A percentile compares a stretch with the other conserved stretches of the same genome.
phyloP scores from a whole-genome alignment of 2,888 invertebrate genomes.

The Parthenolecanium corni region DNA sequence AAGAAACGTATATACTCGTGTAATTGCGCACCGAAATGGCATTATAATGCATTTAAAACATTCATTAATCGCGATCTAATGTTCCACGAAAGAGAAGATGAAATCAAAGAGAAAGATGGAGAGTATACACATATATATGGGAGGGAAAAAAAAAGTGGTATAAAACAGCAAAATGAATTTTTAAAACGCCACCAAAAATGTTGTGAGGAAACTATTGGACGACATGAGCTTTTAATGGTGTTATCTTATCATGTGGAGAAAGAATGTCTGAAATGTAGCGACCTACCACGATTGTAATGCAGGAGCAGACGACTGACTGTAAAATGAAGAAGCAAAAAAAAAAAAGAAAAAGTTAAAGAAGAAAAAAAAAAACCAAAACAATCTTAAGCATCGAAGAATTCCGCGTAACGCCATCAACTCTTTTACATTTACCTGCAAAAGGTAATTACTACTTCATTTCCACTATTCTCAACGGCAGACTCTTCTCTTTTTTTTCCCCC shows the following conservation, averaged over 20 bases:
- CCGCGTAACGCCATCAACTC: neutral
- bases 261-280: conserved; percentile 11
- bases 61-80: neutral
- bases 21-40: conserved; percentile 18
- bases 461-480: neutral
- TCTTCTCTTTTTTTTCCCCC: neutral
- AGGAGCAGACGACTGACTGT: no score
- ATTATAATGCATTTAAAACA: no score
- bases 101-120: no score
- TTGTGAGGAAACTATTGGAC: no score
- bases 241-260: conserved; percentile 7
- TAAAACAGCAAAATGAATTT: no score
- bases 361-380: no score
- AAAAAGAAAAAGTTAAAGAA: no score
- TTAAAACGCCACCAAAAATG: no score
- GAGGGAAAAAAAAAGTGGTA: no score
- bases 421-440: neutral
- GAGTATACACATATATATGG: no score
- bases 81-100: no score
- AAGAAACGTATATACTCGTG: conserved; percentile 18
- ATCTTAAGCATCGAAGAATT: neutral
- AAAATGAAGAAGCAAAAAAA: no score
- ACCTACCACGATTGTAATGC: neutral
- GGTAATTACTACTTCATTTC: neutral
- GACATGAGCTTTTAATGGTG: neutral